A percentile compares a stretch with the other conserved stretches of the same genome.
Evolutionary conservation across 2,113 vertebrate genomes (phyloP).

Genomic region (Dasyprocta punctata): DNA sequence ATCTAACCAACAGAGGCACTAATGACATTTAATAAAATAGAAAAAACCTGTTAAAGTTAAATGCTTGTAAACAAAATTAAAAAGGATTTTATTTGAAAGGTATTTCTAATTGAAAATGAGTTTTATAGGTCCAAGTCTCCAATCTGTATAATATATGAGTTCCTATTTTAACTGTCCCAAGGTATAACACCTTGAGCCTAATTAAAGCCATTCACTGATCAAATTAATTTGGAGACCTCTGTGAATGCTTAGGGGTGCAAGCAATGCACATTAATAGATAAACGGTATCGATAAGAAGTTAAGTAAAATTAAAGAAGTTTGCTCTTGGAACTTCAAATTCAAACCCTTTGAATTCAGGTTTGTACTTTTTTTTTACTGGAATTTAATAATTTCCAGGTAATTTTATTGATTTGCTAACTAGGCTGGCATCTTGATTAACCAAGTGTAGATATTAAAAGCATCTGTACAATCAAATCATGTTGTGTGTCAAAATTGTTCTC

Average conservation of each 20-base stretch:
- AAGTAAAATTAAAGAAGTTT: background rate
- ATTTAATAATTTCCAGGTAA: background rate
- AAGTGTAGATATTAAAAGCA: background rate
- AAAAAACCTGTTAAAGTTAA: background rate
- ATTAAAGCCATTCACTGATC: background rate
- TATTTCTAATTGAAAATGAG: background rate
- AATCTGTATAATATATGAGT: background rate
- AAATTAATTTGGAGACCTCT: background rate
- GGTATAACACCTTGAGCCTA: background rate
- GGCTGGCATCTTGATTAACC: background rate
- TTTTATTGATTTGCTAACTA: background rate
- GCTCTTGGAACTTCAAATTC: background rate
- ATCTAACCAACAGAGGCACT: background rate
- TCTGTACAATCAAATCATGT: background rate
- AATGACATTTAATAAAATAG: constrained; percentile 16
- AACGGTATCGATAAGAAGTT: background rate
- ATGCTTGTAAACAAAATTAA: background rate
- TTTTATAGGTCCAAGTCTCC: background rate
- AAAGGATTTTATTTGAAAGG: background rate
- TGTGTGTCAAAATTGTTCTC: background rate
- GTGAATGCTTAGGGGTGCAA: background rate
- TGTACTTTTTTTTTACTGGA: background rate
- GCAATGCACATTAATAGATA: background rate
- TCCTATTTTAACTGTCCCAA: constrained; percentile 18
- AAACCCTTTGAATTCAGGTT: background rate